Evolutionary conservation across 2,797 vertebrate genomes (phyloP).

Genomic region (Potorous gilbertii): DNA sequence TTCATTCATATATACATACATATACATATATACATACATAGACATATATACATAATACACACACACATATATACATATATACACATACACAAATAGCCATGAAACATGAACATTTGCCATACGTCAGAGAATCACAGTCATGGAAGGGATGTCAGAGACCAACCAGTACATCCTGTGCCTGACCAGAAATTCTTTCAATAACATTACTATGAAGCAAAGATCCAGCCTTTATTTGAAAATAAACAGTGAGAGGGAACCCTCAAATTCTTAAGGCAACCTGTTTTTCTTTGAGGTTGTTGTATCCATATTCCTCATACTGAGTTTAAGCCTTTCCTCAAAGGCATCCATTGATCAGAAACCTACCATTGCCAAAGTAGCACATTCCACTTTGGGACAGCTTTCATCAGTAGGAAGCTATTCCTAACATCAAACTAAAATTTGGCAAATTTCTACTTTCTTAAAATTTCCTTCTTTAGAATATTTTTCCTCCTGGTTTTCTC

Average conservation of each 20-base stretch:
- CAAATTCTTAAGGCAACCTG: neutral
- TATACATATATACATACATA: neutral
- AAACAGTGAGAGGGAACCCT: neutral
- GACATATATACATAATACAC: fast-evolving
- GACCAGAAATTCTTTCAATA: neutral
- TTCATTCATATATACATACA: neutral
- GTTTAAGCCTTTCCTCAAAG: neutral
- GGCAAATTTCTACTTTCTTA: neutral
- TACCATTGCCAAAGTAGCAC: neutral
- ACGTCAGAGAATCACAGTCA: neutral
- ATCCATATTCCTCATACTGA: neutral
- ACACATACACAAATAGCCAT: neutral
- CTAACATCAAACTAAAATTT: neutral
- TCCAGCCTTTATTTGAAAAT: neutral
- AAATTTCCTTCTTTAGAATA: neutral
- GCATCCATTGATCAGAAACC: neutral
- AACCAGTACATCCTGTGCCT: neutral
- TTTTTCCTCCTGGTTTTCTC: neutral
- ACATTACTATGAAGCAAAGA: neutral
- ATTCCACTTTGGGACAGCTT: neutral
- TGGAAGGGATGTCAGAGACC: neutral
- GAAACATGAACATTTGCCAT: neutral
- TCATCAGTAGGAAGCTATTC: neutral
- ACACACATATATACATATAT: too few relatives aligned
- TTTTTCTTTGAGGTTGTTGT: neutral